These are phyloP conservation scores for Chinchilla lanigera DNA, from an alignment of 2,113 vertebrate genomes.

Conservation along the genomic window DNA sequence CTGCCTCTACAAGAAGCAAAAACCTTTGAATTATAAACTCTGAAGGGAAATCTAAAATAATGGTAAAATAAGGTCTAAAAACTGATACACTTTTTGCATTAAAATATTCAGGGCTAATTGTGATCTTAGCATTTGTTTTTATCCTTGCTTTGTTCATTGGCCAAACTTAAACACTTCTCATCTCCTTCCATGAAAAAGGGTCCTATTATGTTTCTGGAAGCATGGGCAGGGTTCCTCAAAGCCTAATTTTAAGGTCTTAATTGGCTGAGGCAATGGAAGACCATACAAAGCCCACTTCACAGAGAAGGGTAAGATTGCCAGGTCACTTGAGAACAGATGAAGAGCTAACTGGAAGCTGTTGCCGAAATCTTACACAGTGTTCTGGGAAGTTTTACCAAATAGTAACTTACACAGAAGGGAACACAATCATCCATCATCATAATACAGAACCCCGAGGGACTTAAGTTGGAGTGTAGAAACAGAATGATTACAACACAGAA, in stretches of 20 bases:
- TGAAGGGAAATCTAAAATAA: constrained; percentile 70
- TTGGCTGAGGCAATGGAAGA: constrained; percentile 83
- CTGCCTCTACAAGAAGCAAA: constrained; percentile 65
- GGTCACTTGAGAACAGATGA: constrained; percentile 81
- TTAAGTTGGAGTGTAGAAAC: constrained; percentile 43
- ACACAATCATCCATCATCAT: constrained; percentile 53
- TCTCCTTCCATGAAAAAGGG: constrained; percentile 82
- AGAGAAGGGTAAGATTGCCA: constrained; percentile 80
- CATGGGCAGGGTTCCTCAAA: constrained; percentile 81
- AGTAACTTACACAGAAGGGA: constrained; percentile 67
- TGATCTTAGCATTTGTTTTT: constrained; percentile 83
- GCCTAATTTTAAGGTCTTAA: constrained; percentile 83
- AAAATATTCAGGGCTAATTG: constrained; percentile 83
- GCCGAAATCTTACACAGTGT: constrained; percentile 73
- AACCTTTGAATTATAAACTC: constrained; percentile 72
- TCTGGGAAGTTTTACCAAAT: constrained; percentile 81
- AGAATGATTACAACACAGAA: constrained; percentile 19
- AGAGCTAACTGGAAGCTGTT: constrained; percentile 81
- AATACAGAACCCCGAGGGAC: background rate
- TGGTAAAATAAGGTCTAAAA: constrained; percentile 68
- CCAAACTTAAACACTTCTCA: constrained; percentile 85
- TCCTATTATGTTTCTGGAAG: constrained; percentile 82
- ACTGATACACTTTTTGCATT: constrained; percentile 81
- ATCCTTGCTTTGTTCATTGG: constrained; percentile 82
- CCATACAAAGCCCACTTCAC: constrained; percentile 84